Conservation (phyloP, 1,140 invertebrate genomes). For the Rhizoglyphus robini region DNA sequence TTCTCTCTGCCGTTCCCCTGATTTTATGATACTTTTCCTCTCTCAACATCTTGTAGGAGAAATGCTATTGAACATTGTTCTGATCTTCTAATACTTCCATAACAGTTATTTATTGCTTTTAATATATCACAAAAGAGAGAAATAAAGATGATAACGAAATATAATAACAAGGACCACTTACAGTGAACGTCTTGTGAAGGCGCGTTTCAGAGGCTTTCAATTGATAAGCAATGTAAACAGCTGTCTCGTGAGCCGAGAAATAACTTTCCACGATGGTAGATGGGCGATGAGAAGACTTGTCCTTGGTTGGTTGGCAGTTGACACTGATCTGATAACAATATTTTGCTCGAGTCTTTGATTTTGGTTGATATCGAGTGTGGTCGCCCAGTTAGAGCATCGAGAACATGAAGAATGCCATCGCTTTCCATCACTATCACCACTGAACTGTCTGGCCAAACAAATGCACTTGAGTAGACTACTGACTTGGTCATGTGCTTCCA, state of each 20-base stretch:
- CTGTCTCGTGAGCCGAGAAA: constrained; percentile 11
- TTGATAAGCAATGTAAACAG: background rate
- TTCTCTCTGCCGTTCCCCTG: no score
- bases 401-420: background rate
- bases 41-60: no score
- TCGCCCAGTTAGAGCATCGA: background rate
- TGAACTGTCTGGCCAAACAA: background rate
- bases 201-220: no score
- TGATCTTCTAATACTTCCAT: no score
- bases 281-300: constrained; percentile 1
- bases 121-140: no score
- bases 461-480: background rate
- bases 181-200: no score
- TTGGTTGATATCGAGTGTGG: background rate
- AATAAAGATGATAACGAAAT: no score
- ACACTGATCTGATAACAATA: background rate
- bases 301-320: background rate
- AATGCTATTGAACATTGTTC: no score
- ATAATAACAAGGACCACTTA: no score
- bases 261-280: background rate
- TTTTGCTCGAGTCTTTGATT: background rate
- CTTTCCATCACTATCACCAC: background rate
- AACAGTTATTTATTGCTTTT: no score
- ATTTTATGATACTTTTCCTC: no score
- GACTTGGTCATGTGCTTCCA: background rate